Base-by-base conservation (phyloP, 2,113 vertebrate genomes). In the Corvus moneduloides region DNA sequence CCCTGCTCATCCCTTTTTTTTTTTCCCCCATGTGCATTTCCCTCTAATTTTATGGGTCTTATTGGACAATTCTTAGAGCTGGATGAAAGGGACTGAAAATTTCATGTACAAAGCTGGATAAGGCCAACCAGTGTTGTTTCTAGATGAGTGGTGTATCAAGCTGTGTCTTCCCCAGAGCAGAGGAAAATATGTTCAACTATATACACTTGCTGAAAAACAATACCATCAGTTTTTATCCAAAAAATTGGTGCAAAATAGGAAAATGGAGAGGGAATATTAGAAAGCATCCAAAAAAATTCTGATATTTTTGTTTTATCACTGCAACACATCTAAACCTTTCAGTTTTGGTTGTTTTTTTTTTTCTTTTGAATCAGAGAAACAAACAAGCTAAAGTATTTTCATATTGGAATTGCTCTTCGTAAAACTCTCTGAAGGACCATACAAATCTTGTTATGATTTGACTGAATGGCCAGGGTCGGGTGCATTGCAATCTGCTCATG, bases 251-350 rank as follows among this genome's bases (percentile, higher is more conserved):
- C 46, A 54, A 35, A 84, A 77, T 59, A 73, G 63, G 88, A 93
- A 97, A 94, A 93, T n/a, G 35, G 79, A 95, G 55, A 93, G 49
- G 75, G 37, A 90, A 80, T 94, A 90, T 48, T 75, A 93, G 82
- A 92, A 95, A 41, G 27, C 28, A 44, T 66, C 73, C 52, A 51
- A 52, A 86, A 9, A 32, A 75, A 41, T 6, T 14, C 12, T 5
- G 48, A 26, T 95, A 69, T 92, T 88, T 95, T 77, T 59, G 15
- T 46, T 85, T 84, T 66, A 55, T 82, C 56, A 27, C 48, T 19
- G 15, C 51, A 93, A 41, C 56, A 89, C 8, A 52, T 86, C 95
- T 72, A 71, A 87, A 75, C 64, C 27, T 78, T 32, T 41, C 33
- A 30, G 11, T 39, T 67, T 49, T 49, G 48, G 13, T 11, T 11